Evolutionary conservation across 2,113 vertebrate genomes (phyloP).

Genomic region (Nematolebias whitei): DNA sequence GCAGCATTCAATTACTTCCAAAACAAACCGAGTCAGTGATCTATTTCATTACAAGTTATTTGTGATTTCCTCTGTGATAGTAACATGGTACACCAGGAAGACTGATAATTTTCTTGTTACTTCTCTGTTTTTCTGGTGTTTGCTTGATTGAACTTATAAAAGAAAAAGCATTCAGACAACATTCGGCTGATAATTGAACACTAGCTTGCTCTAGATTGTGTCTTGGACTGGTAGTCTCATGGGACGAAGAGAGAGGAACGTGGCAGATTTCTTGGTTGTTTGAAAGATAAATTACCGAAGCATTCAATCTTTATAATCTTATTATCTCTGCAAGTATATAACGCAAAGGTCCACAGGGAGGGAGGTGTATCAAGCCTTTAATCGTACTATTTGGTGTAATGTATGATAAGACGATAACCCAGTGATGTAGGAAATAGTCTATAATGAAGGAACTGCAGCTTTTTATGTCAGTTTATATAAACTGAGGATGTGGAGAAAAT

Average conservation of each 20-base stretch:
- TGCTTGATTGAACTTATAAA: constrained; percentile 20
- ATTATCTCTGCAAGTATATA: constrained; percentile 24
- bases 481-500: background rate
- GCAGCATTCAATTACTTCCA: constrained; percentile 28
- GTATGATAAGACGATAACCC: constrained; percentile 1
- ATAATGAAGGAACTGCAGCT: background rate
- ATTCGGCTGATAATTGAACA: constrained; percentile 46
- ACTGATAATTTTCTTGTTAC: constrained; percentile 5
- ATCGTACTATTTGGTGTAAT: constrained; percentile 23
- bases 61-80: constrained; percentile 31
- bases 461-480: background rate
- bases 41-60: constrained; percentile 22
- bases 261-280: constrained; percentile 8
- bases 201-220: constrained; percentile 19
- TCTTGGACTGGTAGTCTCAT: constrained; percentile 6
- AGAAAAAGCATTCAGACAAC: constrained; percentile 23
- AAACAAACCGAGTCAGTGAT: constrained; percentile 26
- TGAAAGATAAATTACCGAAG: constrained; percentile 41
- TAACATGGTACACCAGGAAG: constrained; percentile 24
- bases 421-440: constrained; percentile 6
- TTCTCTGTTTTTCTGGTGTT: constrained; percentile 17
- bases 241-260: constrained; percentile 14
- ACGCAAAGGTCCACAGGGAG: constrained; percentile 31
- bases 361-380: constrained; percentile 16
- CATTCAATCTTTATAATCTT: constrained; percentile 40